A percentile compares a stretch with the other conserved stretches of the same genome.
phyloP scores from a whole-genome alignment of 1,140 invertebrate species.

The Monochamus saltuarius region DNA sequence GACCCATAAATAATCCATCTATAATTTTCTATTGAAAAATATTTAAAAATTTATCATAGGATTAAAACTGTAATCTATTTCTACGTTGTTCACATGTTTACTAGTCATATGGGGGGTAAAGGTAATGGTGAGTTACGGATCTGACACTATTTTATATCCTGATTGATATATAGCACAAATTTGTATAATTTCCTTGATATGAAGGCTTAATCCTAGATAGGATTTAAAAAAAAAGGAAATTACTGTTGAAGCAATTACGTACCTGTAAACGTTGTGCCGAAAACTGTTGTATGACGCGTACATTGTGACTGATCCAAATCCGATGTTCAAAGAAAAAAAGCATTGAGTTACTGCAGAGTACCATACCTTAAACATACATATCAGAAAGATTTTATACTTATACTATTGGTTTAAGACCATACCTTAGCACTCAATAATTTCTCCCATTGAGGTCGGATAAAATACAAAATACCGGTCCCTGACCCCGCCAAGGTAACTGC shows the following conservation, averaged over 20 bases:
- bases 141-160: neutral
- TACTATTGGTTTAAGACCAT: conserved; percentile 15
- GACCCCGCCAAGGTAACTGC: conserved; percentile 76
- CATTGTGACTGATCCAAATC: conserved; percentile 70
- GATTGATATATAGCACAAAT: neutral
- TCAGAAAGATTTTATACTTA: neutral
- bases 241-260: too few species aligned
- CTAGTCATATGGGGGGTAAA: neutral
- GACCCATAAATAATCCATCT: too few species aligned
- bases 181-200: too few species aligned
- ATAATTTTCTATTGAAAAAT: too few species aligned
- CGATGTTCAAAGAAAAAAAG: conserved; percentile 75
- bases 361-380: conserved; percentile 62
- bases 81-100: too few species aligned
- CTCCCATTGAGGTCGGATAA: conserved; percentile 65
- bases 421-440: conserved; percentile 62
- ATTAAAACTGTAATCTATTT: too few species aligned
- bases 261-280: conserved; percentile 81
- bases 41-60: too few species aligned
- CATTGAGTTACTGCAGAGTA: conserved; percentile 80
- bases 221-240: conserved; percentile 30
- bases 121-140: too few species aligned
- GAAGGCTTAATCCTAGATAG: neutral
- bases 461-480: conserved; percentile 71
- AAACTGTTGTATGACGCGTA: conserved; percentile 79